A percentile compares a stretch with the other conserved stretches of the same genome.
Conservation (phyloP, 2,797 vertebrate genomes). For the Orestias chungarensis region DNA sequence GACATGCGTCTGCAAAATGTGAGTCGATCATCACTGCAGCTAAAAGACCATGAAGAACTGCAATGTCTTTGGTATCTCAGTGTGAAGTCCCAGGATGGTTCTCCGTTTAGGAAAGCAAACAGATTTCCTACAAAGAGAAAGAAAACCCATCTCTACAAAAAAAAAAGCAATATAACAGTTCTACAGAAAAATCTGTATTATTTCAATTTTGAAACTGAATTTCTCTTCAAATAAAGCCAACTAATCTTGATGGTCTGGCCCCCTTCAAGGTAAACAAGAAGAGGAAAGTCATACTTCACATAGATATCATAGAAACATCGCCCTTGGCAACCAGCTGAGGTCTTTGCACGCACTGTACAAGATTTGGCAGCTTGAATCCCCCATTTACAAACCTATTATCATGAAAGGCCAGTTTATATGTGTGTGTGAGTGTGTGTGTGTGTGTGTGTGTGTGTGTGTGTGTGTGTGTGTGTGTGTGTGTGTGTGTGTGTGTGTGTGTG, state of each 20-base stretch:
- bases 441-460: slow-evolving; percentile 29
- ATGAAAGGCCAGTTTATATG: slow-evolving; percentile 29
- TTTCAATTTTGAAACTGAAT: not conserved
- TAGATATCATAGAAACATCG: slow-evolving; percentile 38
- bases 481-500: slow-evolving; percentile 27
- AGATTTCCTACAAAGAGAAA: slow-evolving; percentile 4
- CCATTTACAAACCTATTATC: slow-evolving; percentile 57
- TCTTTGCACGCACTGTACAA: slow-evolving; percentile 37
- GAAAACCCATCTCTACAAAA: slow-evolving; percentile 5
- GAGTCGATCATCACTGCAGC: not conserved
- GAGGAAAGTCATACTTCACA: slow-evolving; percentile 18
- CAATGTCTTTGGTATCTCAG: slow-evolving; percentile 6
- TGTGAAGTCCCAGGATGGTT: slow-evolving; percentile 25
- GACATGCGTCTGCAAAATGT: not conserved
- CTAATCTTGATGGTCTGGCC: slow-evolving; percentile 8
- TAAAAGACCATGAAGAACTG: not conserved
- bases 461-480: slow-evolving; percentile 29
- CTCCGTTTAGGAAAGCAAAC: slow-evolving; percentile 26
- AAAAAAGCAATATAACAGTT: not conserved
- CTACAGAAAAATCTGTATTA: not conserved
- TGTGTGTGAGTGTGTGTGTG: slow-evolving; percentile 29
- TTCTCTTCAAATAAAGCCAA: slow-evolving; percentile 6
- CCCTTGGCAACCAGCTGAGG: slow-evolving; percentile 56
- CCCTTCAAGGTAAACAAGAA: slow-evolving; percentile 22
- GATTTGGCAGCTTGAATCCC: slow-evolving; percentile 44